These are phyloP conservation scores for Periparus ater DNA, from an alignment of 2,797 vertebrate species.

Conservation along the genomic window DNA sequence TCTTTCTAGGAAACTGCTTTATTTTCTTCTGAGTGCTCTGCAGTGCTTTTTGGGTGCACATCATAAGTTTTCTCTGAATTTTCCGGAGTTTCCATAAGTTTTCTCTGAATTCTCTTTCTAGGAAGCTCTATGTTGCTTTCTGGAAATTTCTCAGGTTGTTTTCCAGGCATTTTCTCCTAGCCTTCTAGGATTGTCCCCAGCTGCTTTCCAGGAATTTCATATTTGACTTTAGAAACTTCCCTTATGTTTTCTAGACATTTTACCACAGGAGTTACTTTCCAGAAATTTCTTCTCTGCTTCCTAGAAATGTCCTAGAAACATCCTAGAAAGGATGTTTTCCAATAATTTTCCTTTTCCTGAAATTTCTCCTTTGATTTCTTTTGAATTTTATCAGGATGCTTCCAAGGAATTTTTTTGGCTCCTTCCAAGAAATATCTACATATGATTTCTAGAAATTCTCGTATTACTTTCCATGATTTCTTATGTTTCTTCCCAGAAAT, in stretches of 20 bases:
- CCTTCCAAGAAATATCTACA: neutral
- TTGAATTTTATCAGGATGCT: neutral
- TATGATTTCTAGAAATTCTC: neutral
- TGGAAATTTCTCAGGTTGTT: neutral
- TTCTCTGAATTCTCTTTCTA: neutral
- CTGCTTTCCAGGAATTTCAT: neutral
- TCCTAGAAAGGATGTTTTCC: neutral
- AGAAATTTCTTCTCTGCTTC: neutral
- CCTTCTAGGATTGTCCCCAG: neutral
- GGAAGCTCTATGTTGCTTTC: neutral
- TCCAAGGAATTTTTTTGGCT: neutral
- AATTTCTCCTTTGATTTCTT: neutral
- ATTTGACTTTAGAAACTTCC: neutral
- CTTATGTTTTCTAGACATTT: neutral
- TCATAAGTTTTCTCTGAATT: neutral
- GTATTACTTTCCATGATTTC: neutral
- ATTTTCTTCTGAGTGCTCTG: neutral
- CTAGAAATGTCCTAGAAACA: neutral
- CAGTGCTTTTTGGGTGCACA: neutral
- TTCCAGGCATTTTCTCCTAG: neutral
- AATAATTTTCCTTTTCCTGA: neutral
- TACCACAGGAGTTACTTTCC: neutral
- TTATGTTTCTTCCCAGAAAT: neutral
- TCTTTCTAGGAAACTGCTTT: neutral
- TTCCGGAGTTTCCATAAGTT: neutral